A percentile compares a stretch with the other conserved stretches of the same genome.
phyloP scores from a whole-genome alignment of 2,797 vertebrate genomes.

The Premnoplex brunnescens region DNA sequence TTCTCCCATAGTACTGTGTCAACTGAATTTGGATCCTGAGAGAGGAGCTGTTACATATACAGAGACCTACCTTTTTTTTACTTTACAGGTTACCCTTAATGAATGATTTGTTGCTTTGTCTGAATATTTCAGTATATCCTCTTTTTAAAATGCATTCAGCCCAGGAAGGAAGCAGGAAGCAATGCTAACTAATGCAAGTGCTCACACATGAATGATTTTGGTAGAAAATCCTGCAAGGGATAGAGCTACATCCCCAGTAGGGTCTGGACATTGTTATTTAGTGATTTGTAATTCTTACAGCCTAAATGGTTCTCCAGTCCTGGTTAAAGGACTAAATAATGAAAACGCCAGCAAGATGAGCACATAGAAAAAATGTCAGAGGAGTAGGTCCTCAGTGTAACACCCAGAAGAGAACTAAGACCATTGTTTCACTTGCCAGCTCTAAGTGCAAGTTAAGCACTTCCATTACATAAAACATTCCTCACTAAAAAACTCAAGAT shows the following conservation, averaged over 20 bases:
- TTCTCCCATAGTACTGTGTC: background rate
- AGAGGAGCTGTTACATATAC: background rate
- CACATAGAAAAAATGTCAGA: background rate
- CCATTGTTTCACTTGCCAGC: background rate
- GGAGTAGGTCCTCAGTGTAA: background rate
- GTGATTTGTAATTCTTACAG: background rate
- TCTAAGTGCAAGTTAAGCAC: background rate
- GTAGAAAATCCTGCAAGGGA: background rate
- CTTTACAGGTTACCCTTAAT: background rate
- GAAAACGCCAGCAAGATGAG: background rate
- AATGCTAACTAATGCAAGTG: background rate
- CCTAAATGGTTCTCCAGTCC: background rate
- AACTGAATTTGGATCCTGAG: background rate
- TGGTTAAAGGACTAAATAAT: background rate
- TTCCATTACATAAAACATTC: background rate
- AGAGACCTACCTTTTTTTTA: background rate
- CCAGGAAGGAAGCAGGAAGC: background rate
- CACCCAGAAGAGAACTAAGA: background rate
- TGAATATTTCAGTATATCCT: conserved; percentile 38
- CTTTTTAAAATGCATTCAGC: conserved; percentile 26
- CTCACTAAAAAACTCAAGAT: background rate
- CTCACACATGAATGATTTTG: background rate
- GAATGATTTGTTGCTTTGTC: conserved; percentile 15
- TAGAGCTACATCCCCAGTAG: background rate
- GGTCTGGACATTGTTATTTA: background rate